Conservation (phyloP, 2,113 vertebrate species). For the Xerus inauris region DNA sequence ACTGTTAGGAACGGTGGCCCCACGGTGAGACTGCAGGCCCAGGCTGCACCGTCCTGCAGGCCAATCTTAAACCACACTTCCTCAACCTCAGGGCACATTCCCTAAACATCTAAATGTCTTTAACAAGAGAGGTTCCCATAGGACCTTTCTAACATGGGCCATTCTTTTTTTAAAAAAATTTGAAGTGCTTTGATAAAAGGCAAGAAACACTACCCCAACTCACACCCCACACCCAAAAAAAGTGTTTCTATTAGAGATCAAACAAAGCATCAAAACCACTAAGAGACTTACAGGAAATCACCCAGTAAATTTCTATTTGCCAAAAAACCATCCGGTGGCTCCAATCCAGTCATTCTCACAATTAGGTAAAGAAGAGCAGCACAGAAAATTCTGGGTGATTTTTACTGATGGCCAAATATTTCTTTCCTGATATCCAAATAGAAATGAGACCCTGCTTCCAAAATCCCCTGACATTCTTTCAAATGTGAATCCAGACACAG, state of each 20-base stretch:
- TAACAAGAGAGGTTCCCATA: background rate
- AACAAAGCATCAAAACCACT: background rate
- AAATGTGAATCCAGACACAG: background rate
- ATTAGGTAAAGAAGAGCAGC: background rate
- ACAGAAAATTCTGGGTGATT: background rate
- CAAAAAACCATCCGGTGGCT: background rate
- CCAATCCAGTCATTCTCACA: background rate
- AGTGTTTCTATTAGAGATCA: background rate
- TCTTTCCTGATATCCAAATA: background rate
- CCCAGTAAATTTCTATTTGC: background rate
- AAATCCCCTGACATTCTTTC: background rate
- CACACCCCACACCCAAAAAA: too few species aligned
- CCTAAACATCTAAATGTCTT: background rate
- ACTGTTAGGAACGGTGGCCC: background rate
- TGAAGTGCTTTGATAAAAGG: background rate
- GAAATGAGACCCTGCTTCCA: slow-evolving; percentile 16
- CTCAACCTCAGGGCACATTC: background rate
- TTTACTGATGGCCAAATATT: background rate
- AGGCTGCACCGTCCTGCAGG: background rate
- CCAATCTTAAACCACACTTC: background rate
- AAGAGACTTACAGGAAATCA: background rate
- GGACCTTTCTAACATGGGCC: background rate
- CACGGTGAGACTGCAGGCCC: rapidly evolving
- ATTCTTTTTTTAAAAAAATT: background rate
- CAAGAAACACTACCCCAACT: background rate